Conservation (phyloP, 2,888 invertebrate genomes). For the Lithosia quadra region DNA sequence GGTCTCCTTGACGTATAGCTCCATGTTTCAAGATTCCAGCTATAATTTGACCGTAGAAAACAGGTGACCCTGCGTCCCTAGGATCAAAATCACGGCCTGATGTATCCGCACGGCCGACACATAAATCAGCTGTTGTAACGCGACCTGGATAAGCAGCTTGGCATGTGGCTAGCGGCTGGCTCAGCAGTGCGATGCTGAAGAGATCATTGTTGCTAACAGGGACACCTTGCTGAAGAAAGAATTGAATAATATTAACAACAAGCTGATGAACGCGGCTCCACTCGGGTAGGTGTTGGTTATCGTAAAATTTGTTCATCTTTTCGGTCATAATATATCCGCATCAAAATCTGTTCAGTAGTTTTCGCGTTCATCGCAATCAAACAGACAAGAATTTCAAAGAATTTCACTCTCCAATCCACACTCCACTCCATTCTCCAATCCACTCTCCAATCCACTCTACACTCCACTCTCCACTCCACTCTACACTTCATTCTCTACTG, state of each 20-base stretch:
- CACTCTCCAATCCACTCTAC: too few species aligned
- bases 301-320: too few species aligned
- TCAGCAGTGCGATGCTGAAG: not conserved
- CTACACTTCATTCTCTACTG: too few species aligned
- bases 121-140: not conserved
- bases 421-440: too few species aligned
- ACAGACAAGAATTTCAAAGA: too few species aligned
- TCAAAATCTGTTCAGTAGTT: too few species aligned
- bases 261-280: too few species aligned
- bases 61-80: not conserved
- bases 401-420: too few species aligned
- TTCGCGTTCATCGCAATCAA: too few species aligned
- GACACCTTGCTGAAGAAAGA: conserved; percentile 1
- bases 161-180: rapidly evolving
- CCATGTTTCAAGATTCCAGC: not conserved
- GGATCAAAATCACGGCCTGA: not conserved
- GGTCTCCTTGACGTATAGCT: not conserved
- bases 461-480: too few species aligned
- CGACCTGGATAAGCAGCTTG: not conserved
- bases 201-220: not conserved
- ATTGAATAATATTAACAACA: not conserved
- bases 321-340: too few species aligned
- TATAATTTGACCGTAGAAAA: not conserved
- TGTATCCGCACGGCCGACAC: not conserved
- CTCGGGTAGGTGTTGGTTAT: too few species aligned